Evolutionary conservation across 2,113 vertebrate genomes (phyloP), one percentile per base, ranked within the genome.

Genomic region (Aegotheles bennettii): DNA sequence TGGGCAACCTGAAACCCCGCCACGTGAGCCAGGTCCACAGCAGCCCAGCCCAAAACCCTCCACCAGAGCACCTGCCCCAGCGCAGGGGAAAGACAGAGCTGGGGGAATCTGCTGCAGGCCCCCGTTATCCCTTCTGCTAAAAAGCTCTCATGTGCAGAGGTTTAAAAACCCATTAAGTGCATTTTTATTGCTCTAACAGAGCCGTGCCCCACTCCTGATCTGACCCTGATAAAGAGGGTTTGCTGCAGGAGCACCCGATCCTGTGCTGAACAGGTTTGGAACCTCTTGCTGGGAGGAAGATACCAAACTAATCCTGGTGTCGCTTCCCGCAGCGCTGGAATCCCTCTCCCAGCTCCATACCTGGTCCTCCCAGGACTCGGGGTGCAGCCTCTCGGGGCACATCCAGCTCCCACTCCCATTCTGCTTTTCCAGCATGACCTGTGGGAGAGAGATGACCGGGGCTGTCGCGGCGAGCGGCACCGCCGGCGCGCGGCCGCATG

Each of bases 331-430:
- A 10, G 19, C 20, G 1, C 57, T 10, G 16, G 20, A 33, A 21
- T 12, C 16, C 16, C 11, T 4, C 35, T 9, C 64, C 31, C 8
- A 4, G 26, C 56, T 9, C 93, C 96, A 0, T 73, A 97, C 97
- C 96, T 97, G 73, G 5, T 82, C 78, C 36, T 78, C 85, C 23
- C 91, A 67, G 20, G 74, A n/a, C 9, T 71, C 73, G 2, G 61
- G 71, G 3, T 31, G 53, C 18, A 79, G 81, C 19, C 73, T 17
- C 9, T 50, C 36, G 0, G 95, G 59, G 50, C 63, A 67, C 20
- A 50, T 47, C 74, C 82, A 95, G 59, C 94, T 95, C 69, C 97
- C 97, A 13, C 94, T 95, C 69, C 97, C 97, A 13, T 98, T 98
- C 40, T 97, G 94, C 61, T 96, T 84, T 11, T 97, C 97, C n/a